Percentiles rank a stretch among this genome's conserved stretches.
Evolutionary conservation across 2,797 vertebrate genomes (phyloP).

Genomic region (Lagodon rhomboides): DNA sequence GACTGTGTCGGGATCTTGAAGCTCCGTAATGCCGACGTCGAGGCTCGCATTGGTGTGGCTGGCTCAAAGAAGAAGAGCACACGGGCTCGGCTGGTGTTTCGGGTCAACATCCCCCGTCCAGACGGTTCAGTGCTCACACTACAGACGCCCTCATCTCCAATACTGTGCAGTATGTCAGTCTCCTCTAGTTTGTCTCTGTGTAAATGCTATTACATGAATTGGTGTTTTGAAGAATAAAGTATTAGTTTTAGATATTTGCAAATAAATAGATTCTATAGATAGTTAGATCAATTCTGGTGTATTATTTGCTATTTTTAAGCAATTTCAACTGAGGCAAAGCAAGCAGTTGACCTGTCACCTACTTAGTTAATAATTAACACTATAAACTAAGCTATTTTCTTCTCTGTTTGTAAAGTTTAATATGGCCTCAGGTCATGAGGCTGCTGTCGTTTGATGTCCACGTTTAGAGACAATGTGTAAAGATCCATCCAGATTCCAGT

Average conservation of each 20-base stretch:
- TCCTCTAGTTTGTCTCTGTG: slow-evolving; percentile 17
- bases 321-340: slow-evolving; percentile 16
- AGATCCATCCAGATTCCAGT: slow-evolving; percentile 47
- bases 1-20: slow-evolving; percentile 98
- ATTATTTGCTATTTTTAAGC: slow-evolving; percentile 1
- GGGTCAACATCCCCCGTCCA: slow-evolving; percentile 93
- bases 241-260: background rate
- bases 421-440: slow-evolving; percentile 43
- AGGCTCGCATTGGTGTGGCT: slow-evolving; percentile 96
- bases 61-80: slow-evolving; percentile 99
- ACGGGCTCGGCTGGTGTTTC: slow-evolving; percentile 95
- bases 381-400: slow-evolving; percentile 38
- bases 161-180: slow-evolving; percentile 95
- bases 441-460: slow-evolving; percentile 48
- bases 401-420: slow-evolving; percentile 42
- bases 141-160: slow-evolving; percentile 94
- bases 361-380: slow-evolving; percentile 46
- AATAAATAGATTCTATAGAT: background rate
- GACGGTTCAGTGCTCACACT: slow-evolving; percentile 94
- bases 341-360: slow-evolving; percentile 45
- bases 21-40: slow-evolving; percentile 97
- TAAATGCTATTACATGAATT: background rate
- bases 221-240: background rate
- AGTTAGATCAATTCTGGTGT: background rate
- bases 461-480: slow-evolving; percentile 50